Evolutionary conservation across 2,797 vertebrate genomes (phyloP).

Genomic region (Tolypeutes matacus): DNA sequence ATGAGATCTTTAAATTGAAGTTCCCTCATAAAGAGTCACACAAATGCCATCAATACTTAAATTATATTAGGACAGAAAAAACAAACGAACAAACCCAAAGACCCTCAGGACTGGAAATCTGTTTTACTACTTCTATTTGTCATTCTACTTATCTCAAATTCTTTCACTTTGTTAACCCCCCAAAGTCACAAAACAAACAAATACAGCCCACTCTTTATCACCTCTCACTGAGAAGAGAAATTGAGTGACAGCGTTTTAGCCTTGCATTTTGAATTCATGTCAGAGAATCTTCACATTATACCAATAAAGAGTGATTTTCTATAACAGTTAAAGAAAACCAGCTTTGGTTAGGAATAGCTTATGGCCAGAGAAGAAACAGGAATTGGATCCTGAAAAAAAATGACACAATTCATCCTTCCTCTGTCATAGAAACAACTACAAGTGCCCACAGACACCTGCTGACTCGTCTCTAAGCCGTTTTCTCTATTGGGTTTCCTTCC

Average conservation of each 20-base stretch:
- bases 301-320: slow-evolving; percentile 49
- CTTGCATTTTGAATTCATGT: slow-evolving; percentile 24
- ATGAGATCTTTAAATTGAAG: slow-evolving; percentile 57
- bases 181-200: not conserved
- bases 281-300: slow-evolving; percentile 40
- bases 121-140: slow-evolving; percentile 14
- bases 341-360: slow-evolving; percentile 38
- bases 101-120: not conserved
- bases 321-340: slow-evolving; percentile 27
- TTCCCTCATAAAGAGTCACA: slow-evolving; percentile 22
- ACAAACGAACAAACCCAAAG: too few species aligned
- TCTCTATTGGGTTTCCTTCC: not conserved
- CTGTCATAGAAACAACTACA: not conserved
- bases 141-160: slow-evolving; percentile 33
- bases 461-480: not conserved
- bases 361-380: not conserved
- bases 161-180: not conserved
- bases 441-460: not conserved
- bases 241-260: not conserved
- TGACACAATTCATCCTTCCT: not conserved
- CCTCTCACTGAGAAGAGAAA: not conserved
- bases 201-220: not conserved
- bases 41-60: not conserved
- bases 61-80: not conserved
- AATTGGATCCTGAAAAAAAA: not conserved